phyloP scores from a whole-genome alignment of 92 coral and sea anemone genomes.

The Epizoanthus stellaris region DNA sequence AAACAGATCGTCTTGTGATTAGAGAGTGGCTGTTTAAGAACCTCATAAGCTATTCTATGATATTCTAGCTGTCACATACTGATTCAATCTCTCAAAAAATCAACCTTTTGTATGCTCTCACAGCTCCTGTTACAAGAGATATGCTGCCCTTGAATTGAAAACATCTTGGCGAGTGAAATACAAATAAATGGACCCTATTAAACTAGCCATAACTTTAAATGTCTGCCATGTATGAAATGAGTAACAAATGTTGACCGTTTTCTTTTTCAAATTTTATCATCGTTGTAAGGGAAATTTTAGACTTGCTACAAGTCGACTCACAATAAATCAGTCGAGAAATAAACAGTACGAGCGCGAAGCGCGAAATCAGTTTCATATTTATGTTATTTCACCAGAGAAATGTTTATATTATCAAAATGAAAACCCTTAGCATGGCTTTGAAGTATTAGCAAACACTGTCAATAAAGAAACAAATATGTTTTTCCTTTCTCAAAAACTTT shows the following conservation, averaged over 20 bases:
- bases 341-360: too few species aligned
- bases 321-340: too few species aligned
- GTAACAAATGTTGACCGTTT: too few species aligned
- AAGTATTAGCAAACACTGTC: conserved; percentile 30
- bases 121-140: background rate
- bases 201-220: too few species aligned
- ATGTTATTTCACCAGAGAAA: background rate
- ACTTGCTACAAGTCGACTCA: too few species aligned
- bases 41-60: too few species aligned
- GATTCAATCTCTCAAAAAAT: background rate
- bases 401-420: background rate
- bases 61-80: background rate
- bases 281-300: too few species aligned
- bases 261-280: too few species aligned
- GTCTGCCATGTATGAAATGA: too few species aligned
- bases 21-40: background rate
- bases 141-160: background rate
- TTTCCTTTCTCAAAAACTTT: background rate
- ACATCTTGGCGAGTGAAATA: conserved; percentile 7
- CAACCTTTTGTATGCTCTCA: background rate
- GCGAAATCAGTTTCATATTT: too few species aligned
- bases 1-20: conserved; percentile 20
- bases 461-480: background rate
- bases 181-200: background rate
- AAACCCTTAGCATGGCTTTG: background rate